These are phyloP conservation scores for Chrysotoxum bicinctum DNA, from an alignment of 2,888 invertebrate species.

Conservation along the genomic window DNA sequence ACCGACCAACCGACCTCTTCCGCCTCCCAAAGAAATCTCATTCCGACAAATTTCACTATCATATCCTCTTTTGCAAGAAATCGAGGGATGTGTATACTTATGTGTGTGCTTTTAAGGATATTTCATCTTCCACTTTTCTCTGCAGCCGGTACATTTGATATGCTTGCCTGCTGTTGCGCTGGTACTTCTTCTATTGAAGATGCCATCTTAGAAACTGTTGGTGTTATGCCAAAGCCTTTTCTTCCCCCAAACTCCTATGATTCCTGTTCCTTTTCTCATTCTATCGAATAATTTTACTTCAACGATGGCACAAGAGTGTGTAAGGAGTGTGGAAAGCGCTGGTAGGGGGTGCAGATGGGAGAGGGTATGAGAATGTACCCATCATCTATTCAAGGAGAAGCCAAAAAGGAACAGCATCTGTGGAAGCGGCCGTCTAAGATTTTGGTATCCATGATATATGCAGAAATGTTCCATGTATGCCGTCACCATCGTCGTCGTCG, in stretches of 20 bases:
- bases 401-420: constrained; percentile 59
- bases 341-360: not conserved
- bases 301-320: constrained; percentile 20
- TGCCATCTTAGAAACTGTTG: constrained; percentile 66
- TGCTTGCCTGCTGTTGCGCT: constrained; percentile 70
- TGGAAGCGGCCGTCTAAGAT: constrained; percentile 61
- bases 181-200: constrained; percentile 39
- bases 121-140: constrained; percentile 63
- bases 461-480: constrained; percentile 65
- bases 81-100: constrained; percentile 7
- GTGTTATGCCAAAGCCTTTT: constrained; percentile 65
- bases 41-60: constrained; percentile 48
- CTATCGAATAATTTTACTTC: constrained; percentile 47
- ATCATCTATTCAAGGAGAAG: constrained; percentile 13
- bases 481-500: constrained; percentile 42
- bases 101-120: constrained; percentile 42
- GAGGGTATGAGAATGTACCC: constrained; percentile 5
- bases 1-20: not conserved
- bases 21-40: constrained; percentile 4
- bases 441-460: constrained; percentile 69
- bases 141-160: constrained; percentile 70
- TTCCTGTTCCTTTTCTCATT: constrained; percentile 51
- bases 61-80: constrained; percentile 33
- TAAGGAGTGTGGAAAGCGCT: not conserved
- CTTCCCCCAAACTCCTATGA: constrained; percentile 28